phyloP scores from a whole-genome alignment of 2,888 invertebrate genomes.

The Syrista parreyssii region DNA sequence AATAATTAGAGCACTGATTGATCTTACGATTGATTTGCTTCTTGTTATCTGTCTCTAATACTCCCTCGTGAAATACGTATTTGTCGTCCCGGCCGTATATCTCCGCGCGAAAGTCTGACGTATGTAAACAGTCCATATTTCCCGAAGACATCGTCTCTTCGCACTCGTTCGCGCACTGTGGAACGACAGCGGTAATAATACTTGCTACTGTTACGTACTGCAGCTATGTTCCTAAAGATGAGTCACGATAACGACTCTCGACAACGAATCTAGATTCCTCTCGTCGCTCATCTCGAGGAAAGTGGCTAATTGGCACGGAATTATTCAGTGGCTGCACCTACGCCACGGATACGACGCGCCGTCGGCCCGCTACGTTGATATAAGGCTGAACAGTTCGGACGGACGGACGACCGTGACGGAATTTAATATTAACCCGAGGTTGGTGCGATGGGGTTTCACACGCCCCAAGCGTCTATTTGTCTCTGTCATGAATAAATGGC shows the following conservation, averaged over 20 bases:
- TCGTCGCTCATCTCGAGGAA: not conserved
- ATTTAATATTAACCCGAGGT: conserved; percentile 11
- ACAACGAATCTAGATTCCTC: not conserved
- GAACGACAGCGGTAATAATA: not conserved
- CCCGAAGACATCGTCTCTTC: not conserved
- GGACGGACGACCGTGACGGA: conserved; percentile 8
- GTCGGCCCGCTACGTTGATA: not conserved
- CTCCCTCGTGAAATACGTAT: not conserved
- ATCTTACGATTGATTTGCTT: not conserved
- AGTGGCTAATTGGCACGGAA: conserved; percentile 1
- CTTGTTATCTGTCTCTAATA: not conserved
- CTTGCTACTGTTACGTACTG: not conserved
- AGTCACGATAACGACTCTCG: not conserved
- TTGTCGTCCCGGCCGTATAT: not conserved
- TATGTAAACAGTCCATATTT: not conserved
- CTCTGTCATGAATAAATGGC: conserved; percentile 53
- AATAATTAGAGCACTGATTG: conserved; percentile 1
- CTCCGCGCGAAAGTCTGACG: not conserved
- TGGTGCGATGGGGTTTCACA: conserved; percentile 20
- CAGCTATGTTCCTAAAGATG: not conserved
- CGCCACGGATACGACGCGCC: not conserved
- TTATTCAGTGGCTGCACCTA: not conserved
- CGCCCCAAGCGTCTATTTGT: conserved; percentile 46
- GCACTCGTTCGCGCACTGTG: not conserved
- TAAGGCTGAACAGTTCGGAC: not conserved